Evolutionary conservation across 2,888 invertebrate species (phyloP), one percentile per base, ranked within the genome.

Genomic region (Brenthis daphne): DNA sequence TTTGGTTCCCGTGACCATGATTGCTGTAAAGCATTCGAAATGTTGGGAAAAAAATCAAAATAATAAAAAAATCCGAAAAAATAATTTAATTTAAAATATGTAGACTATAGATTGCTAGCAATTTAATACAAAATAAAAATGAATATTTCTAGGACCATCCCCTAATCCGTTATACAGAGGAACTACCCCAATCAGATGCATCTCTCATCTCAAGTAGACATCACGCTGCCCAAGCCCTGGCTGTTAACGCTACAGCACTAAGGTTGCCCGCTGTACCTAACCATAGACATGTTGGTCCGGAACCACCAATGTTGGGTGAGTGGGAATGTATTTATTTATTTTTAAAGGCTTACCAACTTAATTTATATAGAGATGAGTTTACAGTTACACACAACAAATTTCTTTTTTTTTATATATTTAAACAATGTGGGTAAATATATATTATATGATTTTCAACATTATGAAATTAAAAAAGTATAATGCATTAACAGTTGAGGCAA

Each of bases 211-310:
- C 86, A 0, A 77, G 77, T 71, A 79, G 82, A 63, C 77, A 82
- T 0, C 80, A 77, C 65, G 72, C 71, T 1, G 76, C 83, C 0
- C 86, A 85, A 29, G 85, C 84, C 4, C 76, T 90, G 13, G 90
- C 86, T 0, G 75, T 87, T 61, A 89, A 90, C 76, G 90, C 87
- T 0, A 90, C 90, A 0, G 89, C 88, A 0, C 72, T 89, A 6
- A 70, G 89, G 0, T 69, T 89, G 51, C 89, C 87, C 0, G 86
- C 87, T 0, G 88, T 82, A 1, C 88, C 89, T 0, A 81, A 77
- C 0, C 77, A 78, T 0, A 70, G 88, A 5, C 86, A 82, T 14
- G 61, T 63, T 63, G 61, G 61, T 20, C 74, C 75, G 0, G 88
- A 87, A 3, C 82, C 84, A 1, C 67, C 84, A 1, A 74, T 85